Conservation (phyloP, 1,140 invertebrate species). For the Adelges cooleyi region DNA sequence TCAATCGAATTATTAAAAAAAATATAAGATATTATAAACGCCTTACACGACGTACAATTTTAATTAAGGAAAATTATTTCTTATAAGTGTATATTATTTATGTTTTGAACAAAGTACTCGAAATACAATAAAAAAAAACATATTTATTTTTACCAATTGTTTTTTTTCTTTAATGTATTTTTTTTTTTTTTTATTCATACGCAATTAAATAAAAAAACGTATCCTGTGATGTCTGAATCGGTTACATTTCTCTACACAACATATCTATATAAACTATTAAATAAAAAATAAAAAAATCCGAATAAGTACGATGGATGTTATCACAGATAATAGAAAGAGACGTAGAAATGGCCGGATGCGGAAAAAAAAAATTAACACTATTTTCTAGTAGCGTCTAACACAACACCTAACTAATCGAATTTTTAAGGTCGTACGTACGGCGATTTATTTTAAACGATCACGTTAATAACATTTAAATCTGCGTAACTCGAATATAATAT, state of each 20-base stretch:
- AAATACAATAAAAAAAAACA: too few relatives aligned
- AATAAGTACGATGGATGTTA: conserved; percentile 24
- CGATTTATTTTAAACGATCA: conserved; percentile 5
- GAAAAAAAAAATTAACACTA: not conserved
- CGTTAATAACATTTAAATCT: conserved; percentile 9
- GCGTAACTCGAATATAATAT: not conserved
- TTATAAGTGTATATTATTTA: too few relatives aligned
- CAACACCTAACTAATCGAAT: conserved; percentile 4
- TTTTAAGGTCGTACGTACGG: not conserved
- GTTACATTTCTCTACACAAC: not conserved
- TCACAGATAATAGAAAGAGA: conserved; percentile 16
- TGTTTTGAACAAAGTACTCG: too few relatives aligned
- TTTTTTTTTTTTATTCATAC: too few relatives aligned
- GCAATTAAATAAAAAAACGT: too few relatives aligned
- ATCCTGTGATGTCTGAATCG: not conserved
- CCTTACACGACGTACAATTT: too few relatives aligned
- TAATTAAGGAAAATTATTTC: too few relatives aligned
- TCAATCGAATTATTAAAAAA: conserved; percentile 22
- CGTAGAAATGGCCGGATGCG: not conserved
- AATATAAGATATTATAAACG: too few relatives aligned
- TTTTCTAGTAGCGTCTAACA: too few relatives aligned
- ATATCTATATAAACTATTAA: conserved; percentile 1
- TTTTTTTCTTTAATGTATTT: too few relatives aligned
- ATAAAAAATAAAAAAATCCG: not conserved
- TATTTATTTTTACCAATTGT: too few relatives aligned